Percentiles rank a stretch among this genome's conserved stretches.
These are phyloP conservation scores for Erythrolamprus reginae DNA, from an alignment of 2,113 vertebrate genomes.

Conservation along the genomic window DNA sequence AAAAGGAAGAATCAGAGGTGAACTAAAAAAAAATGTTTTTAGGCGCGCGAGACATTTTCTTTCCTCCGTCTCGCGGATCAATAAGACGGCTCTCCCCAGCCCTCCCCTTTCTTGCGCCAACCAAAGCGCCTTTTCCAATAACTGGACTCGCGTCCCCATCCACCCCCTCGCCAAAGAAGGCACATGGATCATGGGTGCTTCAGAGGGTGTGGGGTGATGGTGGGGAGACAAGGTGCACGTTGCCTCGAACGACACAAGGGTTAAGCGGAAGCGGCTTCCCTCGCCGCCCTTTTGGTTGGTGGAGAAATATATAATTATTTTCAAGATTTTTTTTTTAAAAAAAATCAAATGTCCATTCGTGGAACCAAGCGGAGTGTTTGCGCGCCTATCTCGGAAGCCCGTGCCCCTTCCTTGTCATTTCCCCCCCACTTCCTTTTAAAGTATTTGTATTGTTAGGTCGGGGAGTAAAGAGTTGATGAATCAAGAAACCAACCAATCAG, in stretches of 20 bases:
- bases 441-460: not conserved
- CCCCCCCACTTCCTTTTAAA: not conserved
- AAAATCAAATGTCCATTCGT: slow-evolving; percentile 14
- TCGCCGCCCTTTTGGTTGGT: slow-evolving; percentile 5
- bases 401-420: not conserved
- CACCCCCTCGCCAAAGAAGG: not conserved
- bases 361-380: not conserved
- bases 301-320: slow-evolving; percentile 1
- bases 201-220: too few species aligned
- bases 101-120: not conserved
- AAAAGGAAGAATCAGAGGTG: not conserved
- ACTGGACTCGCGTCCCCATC: not conserved
- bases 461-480: not conserved
- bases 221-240: not conserved
- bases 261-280: slow-evolving; percentile 13
- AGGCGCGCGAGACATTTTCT: not conserved
- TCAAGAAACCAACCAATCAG: not conserved
- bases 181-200: not conserved
- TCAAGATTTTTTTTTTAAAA: not conserved
- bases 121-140: not conserved
- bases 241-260: not conserved
- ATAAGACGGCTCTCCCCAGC: not conserved
- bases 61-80: not conserved
- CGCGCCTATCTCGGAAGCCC: not conserved
- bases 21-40: not conserved